Evolutionary conservation across 2,888 invertebrate genomes (phyloP).

Genomic region (Scaptomyza flava): DNA sequence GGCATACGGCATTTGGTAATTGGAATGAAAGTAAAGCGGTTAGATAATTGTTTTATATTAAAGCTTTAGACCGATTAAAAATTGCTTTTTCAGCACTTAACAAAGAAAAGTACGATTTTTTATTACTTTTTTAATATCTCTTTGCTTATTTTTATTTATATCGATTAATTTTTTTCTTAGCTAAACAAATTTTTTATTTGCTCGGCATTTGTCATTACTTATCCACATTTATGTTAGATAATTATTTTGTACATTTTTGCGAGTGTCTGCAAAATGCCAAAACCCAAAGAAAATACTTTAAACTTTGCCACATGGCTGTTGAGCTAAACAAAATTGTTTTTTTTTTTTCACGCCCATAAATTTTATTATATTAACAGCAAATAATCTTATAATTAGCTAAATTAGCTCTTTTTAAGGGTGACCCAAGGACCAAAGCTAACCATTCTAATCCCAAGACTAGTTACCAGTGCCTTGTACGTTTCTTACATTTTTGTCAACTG

Average conservation of each 20-base stretch:
- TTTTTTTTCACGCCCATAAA: constrained; percentile 58
- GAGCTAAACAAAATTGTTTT: constrained; percentile 19
- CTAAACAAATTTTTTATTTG: constrained; percentile 11
- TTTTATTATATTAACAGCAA: constrained; percentile 46
- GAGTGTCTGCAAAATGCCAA: constrained; percentile 63
- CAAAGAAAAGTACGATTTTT: not conserved
- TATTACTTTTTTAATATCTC: not conserved
- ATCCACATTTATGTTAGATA: constrained; percentile 53
- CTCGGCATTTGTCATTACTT: constrained; percentile 47
- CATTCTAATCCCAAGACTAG: not conserved
- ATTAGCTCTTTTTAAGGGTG: constrained; percentile 54
- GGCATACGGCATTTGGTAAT: constrained; percentile 53
- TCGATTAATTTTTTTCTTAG: not conserved
- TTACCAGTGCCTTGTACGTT: not conserved
- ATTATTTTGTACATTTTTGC: constrained; percentile 54
- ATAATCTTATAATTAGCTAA: constrained; percentile 73
- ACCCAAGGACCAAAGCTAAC: not conserved
- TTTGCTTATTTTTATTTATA: not conserved
- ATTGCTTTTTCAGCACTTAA: not conserved
- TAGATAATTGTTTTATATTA: not conserved
- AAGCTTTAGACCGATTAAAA: too few relatives aligned
- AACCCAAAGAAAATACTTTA: constrained; percentile 25
- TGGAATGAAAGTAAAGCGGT: constrained; percentile 24
- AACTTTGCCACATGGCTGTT: constrained; percentile 62
- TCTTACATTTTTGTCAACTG: not conserved